A percentile compares a stretch with the other conserved stretches of the same genome.
Evolutionary conservation across 2,113 vertebrate genomes (phyloP).

Genomic region (Oreocharis arfaki): DNA sequence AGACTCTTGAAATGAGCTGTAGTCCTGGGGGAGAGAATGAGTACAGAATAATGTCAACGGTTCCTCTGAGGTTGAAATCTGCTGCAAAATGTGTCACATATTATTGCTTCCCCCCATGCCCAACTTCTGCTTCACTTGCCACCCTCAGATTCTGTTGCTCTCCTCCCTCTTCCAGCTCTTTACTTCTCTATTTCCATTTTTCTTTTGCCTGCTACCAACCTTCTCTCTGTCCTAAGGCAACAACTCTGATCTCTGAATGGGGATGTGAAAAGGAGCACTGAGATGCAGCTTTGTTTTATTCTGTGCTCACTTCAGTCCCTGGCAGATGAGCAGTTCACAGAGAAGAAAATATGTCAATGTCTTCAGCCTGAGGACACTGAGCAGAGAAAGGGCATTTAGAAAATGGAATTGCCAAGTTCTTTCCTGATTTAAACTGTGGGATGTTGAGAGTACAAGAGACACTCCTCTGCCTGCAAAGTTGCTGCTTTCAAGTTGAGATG

Average conservation of each 20-base stretch:
- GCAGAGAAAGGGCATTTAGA: background rate
- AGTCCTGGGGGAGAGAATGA: background rate
- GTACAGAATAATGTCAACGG: background rate
- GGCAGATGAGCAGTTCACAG: background rate
- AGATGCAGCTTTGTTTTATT: background rate
- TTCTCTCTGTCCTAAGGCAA: background rate
- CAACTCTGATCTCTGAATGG: background rate
- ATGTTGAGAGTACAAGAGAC: background rate
- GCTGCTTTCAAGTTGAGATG: background rate
- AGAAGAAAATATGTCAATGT: background rate
- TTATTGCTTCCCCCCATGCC: background rate
- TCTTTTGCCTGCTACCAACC: background rate
- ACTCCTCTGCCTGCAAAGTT: background rate
- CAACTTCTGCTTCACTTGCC: background rate
- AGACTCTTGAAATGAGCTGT: constrained; percentile 32
- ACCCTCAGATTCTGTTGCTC: background rate
- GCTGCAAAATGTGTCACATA: background rate
- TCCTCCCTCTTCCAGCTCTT: background rate
- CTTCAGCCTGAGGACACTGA: background rate
- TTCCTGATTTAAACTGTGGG: background rate
- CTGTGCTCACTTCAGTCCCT: background rate
- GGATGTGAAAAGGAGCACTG: background rate
- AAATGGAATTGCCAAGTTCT: background rate
- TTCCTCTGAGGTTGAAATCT: background rate
- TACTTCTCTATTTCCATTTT: background rate